Base-by-base conservation (phyloP, 2,888 invertebrate genomes). In the Elysia crispata region DNA sequence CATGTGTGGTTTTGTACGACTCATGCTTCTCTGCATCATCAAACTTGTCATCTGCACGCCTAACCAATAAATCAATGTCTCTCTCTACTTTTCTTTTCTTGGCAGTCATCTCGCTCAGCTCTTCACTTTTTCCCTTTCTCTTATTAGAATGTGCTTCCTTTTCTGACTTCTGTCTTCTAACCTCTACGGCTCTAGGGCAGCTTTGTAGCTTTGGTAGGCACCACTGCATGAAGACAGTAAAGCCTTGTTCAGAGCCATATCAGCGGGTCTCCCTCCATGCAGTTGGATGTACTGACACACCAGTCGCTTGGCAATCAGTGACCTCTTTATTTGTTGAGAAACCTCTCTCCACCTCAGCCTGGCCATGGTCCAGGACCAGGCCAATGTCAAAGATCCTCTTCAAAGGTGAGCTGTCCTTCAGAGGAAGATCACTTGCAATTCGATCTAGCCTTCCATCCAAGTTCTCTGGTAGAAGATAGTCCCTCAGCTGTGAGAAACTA, bases 321-420 rank as follows among this genome's bases (percentile, higher is more conserved):
- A 66, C 66, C 30, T 66, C 66, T 15, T 66, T 66, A 25, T 66
- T 66, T n/a, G 25, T 25, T 15, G 60, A 60, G 15, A 60, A 60
- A 5, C 60, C 60, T 15, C 60, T 60, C 15, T 20, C 60, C 23
- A 60, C 60, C 15, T 60, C 60, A 20, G 23, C 60, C 5, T 60
- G 5, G 5, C 60, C 60, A 60, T 60, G 60, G 15, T 18, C 15
- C 60, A 60, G 3, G 6, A 15, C 6, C 60, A 60, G 15, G 3
- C 3, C n/a, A 3, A 60, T 23, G 15, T 60, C 15, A 6, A 23
- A 8, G 6, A 60, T 18, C 15, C 15, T 41, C 41, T 41, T 41
- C 11, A 41, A 11, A 11, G n/a, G n/a, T n/a, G n/a, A n/a, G n/a
- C n/a, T n/a, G n/a, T n/a, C n/a, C n/a, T n/a, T n/a, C n/a, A n/a